A percentile compares a stretch with the other conserved stretches of the same genome.
phyloP scores from a whole-genome alignment of 2,888 invertebrate genomes.

The Tortrix viridana region DNA sequence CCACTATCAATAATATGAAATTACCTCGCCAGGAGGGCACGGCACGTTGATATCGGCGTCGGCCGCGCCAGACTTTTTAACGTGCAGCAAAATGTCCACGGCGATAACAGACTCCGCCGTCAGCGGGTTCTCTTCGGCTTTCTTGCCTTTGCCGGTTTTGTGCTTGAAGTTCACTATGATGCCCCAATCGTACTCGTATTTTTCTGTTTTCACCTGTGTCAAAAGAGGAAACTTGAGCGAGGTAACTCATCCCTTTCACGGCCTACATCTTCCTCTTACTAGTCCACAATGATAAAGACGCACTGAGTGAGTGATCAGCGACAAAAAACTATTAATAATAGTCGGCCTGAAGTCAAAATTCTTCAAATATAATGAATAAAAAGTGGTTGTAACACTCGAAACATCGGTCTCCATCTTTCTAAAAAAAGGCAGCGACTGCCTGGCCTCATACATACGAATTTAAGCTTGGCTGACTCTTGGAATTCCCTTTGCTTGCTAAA shows the following conservation, averaged over 20 bases:
- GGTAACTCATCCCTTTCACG: neutral
- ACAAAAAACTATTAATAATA: no score
- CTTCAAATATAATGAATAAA: no score
- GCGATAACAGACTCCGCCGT: conserved; percentile 87
- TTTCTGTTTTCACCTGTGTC: conserved; percentile 90
- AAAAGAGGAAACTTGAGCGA: conserved; percentile 9
- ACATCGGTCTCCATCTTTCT: no score
- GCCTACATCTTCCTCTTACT: neutral
- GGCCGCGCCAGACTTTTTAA: conserved; percentile 86
- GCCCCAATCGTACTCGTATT: conserved; percentile 97
- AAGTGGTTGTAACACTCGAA: no score
- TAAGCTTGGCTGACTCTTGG: no score
- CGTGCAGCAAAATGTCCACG: conserved; percentile 92
- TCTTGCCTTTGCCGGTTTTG: conserved; percentile 80
- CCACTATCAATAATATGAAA: conserved; percentile 8
- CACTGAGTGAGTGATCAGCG: no score
- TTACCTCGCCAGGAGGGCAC: conserved; percentile 86
- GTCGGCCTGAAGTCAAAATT: no score
- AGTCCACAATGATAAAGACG: no score
- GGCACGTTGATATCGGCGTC: conserved; percentile 87
- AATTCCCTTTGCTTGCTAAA: no score
- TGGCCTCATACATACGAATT: no score
- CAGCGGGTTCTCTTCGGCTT: conserved; percentile 77
- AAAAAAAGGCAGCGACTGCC: no score
- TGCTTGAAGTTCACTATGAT: conserved; percentile 96